Conservation (phyloP, 1,140 invertebrate species). For the Trichonephila clavata region DNA sequence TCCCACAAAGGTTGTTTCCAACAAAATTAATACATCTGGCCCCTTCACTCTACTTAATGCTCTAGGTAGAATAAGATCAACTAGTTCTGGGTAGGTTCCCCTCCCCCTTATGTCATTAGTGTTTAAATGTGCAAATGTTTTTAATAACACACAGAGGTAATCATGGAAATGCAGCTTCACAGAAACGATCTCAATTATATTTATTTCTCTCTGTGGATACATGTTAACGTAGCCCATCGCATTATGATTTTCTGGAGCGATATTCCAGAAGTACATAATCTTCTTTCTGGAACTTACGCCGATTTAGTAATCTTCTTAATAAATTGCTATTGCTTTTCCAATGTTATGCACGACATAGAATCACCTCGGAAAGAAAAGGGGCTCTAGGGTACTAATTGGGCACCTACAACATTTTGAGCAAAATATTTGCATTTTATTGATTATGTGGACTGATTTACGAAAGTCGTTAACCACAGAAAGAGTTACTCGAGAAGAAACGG, state of each 20-base stretch:
- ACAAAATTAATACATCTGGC: background rate
- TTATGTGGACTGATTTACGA: background rate
- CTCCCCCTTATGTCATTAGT: background rate
- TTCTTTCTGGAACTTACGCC: background rate
- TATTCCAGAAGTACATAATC: background rate
- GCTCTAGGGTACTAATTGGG: background rate
- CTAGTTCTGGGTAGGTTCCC: background rate
- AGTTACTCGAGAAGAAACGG: background rate
- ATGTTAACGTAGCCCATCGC: background rate
- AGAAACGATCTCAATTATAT: background rate
- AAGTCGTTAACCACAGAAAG: background rate
- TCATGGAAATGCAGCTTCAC: background rate
- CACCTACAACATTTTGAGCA: background rate
- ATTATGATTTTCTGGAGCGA: background rate
- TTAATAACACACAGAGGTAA: constrained; percentile 41
- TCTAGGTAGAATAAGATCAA: background rate
- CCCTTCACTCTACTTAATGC: background rate
- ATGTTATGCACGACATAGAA: background rate
- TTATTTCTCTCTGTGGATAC: constrained; percentile 21
- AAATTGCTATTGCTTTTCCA: constrained; percentile 48
- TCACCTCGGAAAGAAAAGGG: background rate
- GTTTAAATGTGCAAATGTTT: constrained; percentile 36
- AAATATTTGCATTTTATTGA: constrained; percentile 47
- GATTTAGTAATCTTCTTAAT: constrained; percentile 27
- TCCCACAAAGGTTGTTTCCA: background rate